Conservation (phyloP, 2,888 invertebrate species). For the Heliconius ethilla region DNA sequence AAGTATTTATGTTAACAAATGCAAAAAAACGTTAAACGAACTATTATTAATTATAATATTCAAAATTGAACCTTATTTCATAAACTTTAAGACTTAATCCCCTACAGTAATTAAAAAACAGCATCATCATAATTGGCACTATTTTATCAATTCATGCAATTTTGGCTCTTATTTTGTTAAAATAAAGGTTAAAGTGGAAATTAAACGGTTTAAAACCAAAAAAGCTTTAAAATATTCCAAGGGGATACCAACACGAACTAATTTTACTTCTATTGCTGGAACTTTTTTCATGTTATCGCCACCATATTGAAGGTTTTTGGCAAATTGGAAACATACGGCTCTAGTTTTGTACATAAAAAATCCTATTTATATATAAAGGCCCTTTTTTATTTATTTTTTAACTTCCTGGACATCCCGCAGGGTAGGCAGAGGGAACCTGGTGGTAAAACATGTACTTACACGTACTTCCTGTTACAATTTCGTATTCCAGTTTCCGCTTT, state of each 20-base stretch:
- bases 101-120: neutral
- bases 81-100: neutral
- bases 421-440: too few species aligned
- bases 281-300: conserved; percentile 44
- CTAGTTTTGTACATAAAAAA: conserved; percentile 17
- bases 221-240: conserved; percentile 27
- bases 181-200: neutral
- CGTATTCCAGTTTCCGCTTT: neutral
- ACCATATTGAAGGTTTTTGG: conserved; percentile 42
- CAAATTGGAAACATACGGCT: conserved; percentile 51
- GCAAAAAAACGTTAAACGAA: neutral
- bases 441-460: too few species aligned
- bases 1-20: conserved; percentile 4
- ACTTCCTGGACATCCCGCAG: too few species aligned
- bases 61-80: neutral
- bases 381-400: neutral
- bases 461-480: too few species aligned
- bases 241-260: conserved; percentile 36
- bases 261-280: conserved; percentile 38
- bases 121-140: neutral
- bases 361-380: neutral
- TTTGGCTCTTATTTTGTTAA: neutral
- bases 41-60: neutral
- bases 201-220: neutral
- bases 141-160: neutral